Evolutionary conservation across 2,888 invertebrate species (phyloP).

Genomic region (Carterocephalus palaemon): DNA sequence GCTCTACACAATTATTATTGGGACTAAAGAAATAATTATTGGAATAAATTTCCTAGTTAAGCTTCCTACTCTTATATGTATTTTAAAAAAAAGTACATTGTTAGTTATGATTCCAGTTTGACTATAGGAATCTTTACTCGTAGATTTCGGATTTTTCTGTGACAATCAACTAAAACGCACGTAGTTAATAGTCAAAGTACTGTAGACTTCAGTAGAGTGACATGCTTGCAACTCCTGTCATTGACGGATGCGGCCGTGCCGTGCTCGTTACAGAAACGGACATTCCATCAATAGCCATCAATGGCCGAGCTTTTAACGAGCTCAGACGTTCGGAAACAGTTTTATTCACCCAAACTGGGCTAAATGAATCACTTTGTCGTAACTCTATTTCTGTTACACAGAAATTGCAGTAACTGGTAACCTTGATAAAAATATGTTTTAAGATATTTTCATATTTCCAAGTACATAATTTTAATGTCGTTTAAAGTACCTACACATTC

Average conservation of each 20-base stretch:
- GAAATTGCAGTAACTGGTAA: constrained; percentile 19
- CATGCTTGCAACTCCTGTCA: constrained; percentile 46
- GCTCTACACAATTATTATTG: too few species aligned
- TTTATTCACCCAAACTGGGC: constrained; percentile 29
- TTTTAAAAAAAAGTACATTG: too few species aligned
- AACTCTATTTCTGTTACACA: constrained; percentile 33
- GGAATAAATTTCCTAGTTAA: too few species aligned
- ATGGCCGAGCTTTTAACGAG: constrained; percentile 47
- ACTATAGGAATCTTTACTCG: too few species aligned
- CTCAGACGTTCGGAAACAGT: constrained; percentile 41
- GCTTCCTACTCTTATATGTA: too few species aligned
- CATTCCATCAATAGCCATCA: constrained; percentile 49
- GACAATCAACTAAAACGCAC: too few species aligned
- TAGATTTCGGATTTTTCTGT: too few species aligned
- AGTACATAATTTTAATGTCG: too few species aligned
- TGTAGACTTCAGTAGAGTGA: constrained; percentile 30
- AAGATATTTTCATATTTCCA: too few species aligned
- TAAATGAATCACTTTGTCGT: constrained; percentile 37
- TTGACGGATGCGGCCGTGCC: constrained; percentile 53
- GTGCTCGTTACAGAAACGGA: constrained; percentile 49
- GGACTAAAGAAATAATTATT: too few species aligned
- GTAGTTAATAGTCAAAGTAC: constrained; percentile 25
- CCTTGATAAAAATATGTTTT: constrained; percentile 10
- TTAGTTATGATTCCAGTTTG: too few species aligned
- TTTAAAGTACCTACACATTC: too few species aligned